Percentiles rank a stretch among this genome's conserved stretches.
phyloP scores from a whole-genome alignment of 2,113 vertebrate genomes.

The Mormoops blainvillei region DNA sequence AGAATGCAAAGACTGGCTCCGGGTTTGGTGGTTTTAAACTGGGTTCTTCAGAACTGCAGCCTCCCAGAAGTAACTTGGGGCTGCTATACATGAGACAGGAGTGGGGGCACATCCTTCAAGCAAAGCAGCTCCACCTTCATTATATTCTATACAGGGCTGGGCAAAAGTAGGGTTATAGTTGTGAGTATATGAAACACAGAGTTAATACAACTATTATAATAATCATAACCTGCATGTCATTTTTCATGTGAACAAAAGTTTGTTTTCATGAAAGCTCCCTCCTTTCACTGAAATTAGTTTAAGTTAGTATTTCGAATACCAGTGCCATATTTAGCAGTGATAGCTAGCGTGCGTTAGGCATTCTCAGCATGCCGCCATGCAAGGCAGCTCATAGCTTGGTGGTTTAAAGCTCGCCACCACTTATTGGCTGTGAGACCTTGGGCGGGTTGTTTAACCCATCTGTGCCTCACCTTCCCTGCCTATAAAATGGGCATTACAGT shows the following conservation, averaged over 20 bases:
- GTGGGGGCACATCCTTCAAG: background rate
- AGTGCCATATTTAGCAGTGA: background rate
- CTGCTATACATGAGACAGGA: rapidly evolving
- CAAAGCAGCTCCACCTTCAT: background rate
- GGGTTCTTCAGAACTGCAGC: background rate
- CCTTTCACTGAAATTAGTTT: background rate
- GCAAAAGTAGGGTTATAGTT: background rate
- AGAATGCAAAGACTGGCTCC: background rate
- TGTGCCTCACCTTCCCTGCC: background rate
- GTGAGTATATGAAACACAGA: background rate
- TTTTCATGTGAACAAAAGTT: background rate
- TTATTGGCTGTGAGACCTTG: background rate
- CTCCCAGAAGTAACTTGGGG: background rate
- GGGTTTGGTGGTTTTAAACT: background rate
- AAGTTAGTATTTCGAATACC: background rate
- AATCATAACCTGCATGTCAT: background rate
- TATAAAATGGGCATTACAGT: background rate
- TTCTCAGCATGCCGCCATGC: background rate
- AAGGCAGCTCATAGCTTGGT: background rate
- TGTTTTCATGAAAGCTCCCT: background rate
- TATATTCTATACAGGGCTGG: background rate
- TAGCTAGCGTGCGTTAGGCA: background rate
- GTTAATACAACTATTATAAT: background rate
- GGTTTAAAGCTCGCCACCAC: background rate
- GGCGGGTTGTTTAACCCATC: background rate